Evolutionary conservation across 2,113 vertebrate genomes (phyloP).

Genomic region (Nibea coibor): DNA sequence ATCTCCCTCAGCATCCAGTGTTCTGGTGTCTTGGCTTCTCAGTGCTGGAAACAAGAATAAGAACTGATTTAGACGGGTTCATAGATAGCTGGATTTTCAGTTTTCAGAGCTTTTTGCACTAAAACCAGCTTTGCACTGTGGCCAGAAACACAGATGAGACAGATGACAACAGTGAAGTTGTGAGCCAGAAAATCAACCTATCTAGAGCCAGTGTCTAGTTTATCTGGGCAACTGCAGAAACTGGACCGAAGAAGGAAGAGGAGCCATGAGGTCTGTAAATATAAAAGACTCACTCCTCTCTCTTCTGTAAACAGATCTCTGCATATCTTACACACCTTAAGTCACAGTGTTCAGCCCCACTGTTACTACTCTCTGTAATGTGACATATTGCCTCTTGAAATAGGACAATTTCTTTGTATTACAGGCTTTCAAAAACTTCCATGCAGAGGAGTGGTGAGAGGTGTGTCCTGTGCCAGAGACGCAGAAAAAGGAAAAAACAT

Average conservation of each 20-base stretch:
- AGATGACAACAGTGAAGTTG: not conserved
- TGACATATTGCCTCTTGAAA: not conserved
- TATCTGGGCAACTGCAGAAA: no score
- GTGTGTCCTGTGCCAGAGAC: not conserved
- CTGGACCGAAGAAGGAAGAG: no score
- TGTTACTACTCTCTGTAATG: not conserved
- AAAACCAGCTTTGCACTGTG: not conserved
- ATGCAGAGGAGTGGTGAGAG: not conserved
- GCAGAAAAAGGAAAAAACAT: not conserved
- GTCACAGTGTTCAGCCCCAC: not conserved
- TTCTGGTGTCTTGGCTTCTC: constrained; percentile 74
- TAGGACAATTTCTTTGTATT: not conserved
- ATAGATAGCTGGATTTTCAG: not conserved
- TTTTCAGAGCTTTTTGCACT: not conserved
- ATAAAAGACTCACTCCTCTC: no score
- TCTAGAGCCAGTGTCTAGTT: no score
- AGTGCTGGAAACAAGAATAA: constrained; percentile 81
- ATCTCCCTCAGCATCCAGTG: constrained; percentile 68
- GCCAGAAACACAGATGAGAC: not conserved
- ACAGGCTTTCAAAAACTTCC: not conserved
- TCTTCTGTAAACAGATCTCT: no score
- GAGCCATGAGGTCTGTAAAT: no score
- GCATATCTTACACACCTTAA: not conserved
- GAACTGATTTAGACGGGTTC: not conserved
- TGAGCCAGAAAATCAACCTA: not conserved